Evolutionary conservation across 2,888 invertebrate species (phyloP).

Genomic region (Phyto melanocephala): DNA sequence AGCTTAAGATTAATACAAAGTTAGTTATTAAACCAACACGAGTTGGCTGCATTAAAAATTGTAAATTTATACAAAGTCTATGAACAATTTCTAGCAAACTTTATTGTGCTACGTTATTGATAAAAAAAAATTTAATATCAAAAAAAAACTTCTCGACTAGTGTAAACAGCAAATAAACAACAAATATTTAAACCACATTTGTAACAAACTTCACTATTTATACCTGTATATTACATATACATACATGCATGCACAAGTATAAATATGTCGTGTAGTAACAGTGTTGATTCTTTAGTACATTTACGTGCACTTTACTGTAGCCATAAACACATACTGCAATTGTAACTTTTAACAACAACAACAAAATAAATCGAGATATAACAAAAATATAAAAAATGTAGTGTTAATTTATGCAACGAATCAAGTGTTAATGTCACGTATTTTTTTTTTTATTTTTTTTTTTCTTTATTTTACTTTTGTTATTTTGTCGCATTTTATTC

Average conservation of each 20-base stretch:
- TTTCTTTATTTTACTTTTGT: constrained; percentile 8
- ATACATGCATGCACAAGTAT: no score
- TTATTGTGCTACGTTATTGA: no score
- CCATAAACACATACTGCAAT: not conserved
- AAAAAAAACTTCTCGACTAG: not conserved
- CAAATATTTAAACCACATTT: not conserved
- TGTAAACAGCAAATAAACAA: not conserved
- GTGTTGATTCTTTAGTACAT: not conserved
- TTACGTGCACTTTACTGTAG: not conserved
- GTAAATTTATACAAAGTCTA: not conserved
- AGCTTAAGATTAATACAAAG: no score
- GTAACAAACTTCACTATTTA: not conserved
- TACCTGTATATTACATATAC: not conserved
- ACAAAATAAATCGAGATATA: constrained; percentile 40
- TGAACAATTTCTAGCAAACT: not conserved
- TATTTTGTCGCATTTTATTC: not conserved
- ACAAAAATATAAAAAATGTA: constrained; percentile 53
- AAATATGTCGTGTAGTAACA: no score
- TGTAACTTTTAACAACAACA: constrained; percentile 52
- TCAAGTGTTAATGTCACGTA: constrained; percentile 65
- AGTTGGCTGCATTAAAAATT: not conserved
- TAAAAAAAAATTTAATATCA: not conserved
- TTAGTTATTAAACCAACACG: no score
- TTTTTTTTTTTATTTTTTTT: constrained; percentile 22
- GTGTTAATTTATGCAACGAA: constrained; percentile 65